A percentile compares a stretch with the other conserved stretches of the same genome.
Evolutionary conservation across 2,113 vertebrate genomes (phyloP).

Genomic region (Thermophis baileyi): DNA sequence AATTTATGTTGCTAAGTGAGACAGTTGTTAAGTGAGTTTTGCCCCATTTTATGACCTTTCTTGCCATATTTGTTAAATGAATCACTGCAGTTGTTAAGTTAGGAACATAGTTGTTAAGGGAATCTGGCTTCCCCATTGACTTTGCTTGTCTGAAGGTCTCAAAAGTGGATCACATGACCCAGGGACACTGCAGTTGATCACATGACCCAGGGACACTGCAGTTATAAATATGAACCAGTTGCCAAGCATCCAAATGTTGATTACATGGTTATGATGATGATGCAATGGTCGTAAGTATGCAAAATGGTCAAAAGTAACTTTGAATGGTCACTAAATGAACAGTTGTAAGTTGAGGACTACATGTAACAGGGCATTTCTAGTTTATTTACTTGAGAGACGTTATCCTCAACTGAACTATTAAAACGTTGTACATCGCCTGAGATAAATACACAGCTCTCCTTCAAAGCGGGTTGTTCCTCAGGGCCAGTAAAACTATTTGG

Average conservation of each 20-base stretch:
- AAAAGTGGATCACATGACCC: background rate
- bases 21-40: background rate
- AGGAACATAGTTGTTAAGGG: background rate
- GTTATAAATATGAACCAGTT: background rate
- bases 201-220: background rate
- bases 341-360: background rate
- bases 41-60: background rate
- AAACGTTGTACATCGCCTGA: slow-evolving; percentile 80
- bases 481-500: slow-evolving; percentile 95
- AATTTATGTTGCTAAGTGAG: background rate
- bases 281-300: background rate
- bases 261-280: background rate
- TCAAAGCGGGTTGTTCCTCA: slow-evolving; percentile 58
- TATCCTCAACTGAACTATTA: slow-evolving; percentile 84
- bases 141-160: background rate
- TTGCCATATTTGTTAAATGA: background rate
- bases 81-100: background rate
- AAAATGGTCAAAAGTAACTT: background rate
- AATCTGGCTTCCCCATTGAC: background rate
- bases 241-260: background rate
- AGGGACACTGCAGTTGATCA: background rate
- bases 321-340: background rate
- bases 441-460: slow-evolving; percentile 62
- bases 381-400: slow-evolving; percentile 83
- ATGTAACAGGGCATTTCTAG: background rate